Conservation (phyloP, 2,113 vertebrate species). For the Salvelinus sp. region DNA sequence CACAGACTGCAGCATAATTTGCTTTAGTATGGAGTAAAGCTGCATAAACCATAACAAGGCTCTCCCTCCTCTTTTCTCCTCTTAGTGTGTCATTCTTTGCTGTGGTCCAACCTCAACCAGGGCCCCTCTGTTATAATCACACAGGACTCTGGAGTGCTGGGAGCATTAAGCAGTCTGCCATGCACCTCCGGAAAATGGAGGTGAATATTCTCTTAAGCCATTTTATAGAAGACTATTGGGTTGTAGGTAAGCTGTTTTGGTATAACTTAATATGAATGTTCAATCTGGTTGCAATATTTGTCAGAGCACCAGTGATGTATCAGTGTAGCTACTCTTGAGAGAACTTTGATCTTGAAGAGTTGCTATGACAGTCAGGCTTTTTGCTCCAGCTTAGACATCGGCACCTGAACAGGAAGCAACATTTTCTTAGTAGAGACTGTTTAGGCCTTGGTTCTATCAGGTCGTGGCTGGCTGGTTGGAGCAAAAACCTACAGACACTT, state of each 20-base stretch:
- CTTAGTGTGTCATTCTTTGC: slow-evolving; percentile 11
- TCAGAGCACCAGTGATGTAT: neutral
- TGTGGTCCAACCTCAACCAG: neutral
- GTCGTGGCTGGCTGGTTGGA: too few species aligned
- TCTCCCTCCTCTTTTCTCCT: too few species aligned
- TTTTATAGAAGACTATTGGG: neutral
- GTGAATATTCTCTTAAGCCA: slow-evolving; percentile 9
- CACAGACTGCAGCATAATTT: neutral
- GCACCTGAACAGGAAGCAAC: neutral
- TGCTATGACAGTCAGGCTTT: neutral
- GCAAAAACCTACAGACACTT: neutral
- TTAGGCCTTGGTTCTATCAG: too few species aligned
- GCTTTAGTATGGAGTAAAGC: neutral
- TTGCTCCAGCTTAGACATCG: neutral
- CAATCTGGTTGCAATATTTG: neutral
- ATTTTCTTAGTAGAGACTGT: neutral
- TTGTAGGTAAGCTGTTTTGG: slow-evolving; percentile 1
- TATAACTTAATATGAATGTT: neutral
- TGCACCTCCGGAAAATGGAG: slow-evolving; percentile 14
- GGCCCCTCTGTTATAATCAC: neutral
- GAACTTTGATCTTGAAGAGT: too few species aligned
- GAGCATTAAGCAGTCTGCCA: slow-evolving; percentile 1
- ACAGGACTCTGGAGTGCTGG: neutral
- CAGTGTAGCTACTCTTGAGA: neutral
- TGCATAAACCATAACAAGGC: too few species aligned